These are phyloP conservation scores for Acanthopagrus latus DNA, from an alignment of 2,797 vertebrate species.

Conservation along the genomic window DNA sequence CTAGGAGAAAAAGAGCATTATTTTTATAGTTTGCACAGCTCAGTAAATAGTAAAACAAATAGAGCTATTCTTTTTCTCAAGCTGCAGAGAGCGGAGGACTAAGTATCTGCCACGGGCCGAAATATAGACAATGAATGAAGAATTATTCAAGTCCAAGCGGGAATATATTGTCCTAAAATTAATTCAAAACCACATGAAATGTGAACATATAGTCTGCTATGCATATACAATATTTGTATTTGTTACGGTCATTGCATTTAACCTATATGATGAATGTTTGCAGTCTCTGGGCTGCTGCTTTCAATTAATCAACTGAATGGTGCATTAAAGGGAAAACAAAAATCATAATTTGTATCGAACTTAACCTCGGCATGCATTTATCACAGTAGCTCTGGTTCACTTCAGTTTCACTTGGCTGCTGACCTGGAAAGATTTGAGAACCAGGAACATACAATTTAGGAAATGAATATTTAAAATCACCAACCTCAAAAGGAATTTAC, in stretches of 20 bases:
- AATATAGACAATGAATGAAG: background rate
- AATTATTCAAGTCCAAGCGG: background rate
- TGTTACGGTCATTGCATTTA: slow-evolving; percentile 1
- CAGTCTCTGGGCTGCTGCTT: slow-evolving; percentile 4
- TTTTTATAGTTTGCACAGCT: background rate
- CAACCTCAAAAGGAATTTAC: background rate
- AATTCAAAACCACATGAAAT: background rate
- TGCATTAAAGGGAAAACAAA: slow-evolving; percentile 19
- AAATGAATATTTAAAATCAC: background rate
- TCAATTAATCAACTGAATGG: slow-evolving; percentile 29
- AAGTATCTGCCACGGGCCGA: background rate
- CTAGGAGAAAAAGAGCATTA: background rate
- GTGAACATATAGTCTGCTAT: background rate
- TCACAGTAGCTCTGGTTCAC: background rate
- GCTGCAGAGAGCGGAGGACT: background rate
- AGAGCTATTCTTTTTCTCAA: background rate
- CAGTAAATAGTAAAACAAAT: background rate
- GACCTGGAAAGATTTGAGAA: slow-evolving; percentile 3
- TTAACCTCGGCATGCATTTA: background rate
- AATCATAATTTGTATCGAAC: slow-evolving; percentile 28
- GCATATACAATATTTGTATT: slow-evolving; percentile 3
- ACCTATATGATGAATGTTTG: slow-evolving; percentile 21
- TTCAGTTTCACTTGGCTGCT: background rate
- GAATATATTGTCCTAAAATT: background rate
- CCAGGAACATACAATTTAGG: background rate